Evolutionary conservation across 2,113 vertebrate species (phyloP).

Genomic region (Pithys albifrons): DNA sequence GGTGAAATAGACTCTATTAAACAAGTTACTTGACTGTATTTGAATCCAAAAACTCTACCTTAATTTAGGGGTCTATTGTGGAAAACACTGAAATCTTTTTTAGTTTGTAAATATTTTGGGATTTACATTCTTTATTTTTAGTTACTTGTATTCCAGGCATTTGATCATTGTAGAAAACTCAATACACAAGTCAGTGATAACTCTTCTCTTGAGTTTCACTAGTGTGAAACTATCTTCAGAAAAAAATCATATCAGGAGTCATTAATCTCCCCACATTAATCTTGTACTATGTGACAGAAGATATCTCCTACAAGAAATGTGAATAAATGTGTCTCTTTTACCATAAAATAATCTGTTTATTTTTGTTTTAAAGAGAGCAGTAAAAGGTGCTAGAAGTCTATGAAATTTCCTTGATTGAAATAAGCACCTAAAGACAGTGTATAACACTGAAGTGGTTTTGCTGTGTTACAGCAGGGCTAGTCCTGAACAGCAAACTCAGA

Average conservation of each 20-base stretch:
- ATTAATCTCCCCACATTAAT: background rate
- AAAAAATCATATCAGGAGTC: background rate
- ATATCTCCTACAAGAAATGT: background rate
- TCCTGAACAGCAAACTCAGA: background rate
- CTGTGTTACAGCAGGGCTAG: background rate
- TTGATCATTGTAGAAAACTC: background rate
- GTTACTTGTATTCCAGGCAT: background rate
- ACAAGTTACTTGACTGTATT: background rate
- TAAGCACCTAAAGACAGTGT: background rate
- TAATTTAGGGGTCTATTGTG: background rate
- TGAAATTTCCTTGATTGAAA: background rate
- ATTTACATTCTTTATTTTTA: background rate
- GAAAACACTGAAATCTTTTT: background rate
- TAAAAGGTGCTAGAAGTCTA: background rate
- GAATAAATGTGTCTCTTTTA: background rate
- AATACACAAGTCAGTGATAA: background rate
- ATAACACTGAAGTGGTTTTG: background rate
- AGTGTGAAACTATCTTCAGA: background rate
- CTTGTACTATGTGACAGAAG: background rate
- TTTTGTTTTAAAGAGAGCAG: background rate
- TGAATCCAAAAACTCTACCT: background rate
- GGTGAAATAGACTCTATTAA: background rate
- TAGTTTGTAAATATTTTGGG: background rate
- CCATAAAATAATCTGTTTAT: background rate
- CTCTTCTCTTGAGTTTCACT: background rate